phyloP scores from a whole-genome alignment of 2,888 invertebrate genomes.

The Aphrophora alni region DNA sequence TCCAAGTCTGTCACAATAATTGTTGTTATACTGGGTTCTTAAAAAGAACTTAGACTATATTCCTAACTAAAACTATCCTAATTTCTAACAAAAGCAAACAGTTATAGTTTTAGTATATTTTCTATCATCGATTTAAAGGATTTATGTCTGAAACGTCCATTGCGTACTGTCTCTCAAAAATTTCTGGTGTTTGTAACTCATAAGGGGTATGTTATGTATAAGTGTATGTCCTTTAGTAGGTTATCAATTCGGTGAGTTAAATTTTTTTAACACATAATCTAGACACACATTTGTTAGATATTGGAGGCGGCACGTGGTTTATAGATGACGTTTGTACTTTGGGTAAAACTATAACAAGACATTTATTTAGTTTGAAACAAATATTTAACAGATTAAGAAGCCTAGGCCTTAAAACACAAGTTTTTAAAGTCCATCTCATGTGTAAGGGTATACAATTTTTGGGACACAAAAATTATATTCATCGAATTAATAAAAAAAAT shows the following conservation, averaged over 20 bases:
- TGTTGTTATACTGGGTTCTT: too few relatives aligned
- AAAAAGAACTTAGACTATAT: too few relatives aligned
- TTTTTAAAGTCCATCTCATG: too few relatives aligned
- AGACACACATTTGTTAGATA: neutral
- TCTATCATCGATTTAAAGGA: constrained; percentile 16
- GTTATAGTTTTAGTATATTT: neutral
- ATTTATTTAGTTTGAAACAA: neutral
- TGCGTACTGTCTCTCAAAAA: neutral
- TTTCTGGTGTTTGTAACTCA: neutral
- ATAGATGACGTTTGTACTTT: neutral
- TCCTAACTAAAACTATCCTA: too few relatives aligned
- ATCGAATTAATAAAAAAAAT: too few relatives aligned
- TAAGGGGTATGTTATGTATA: constrained; percentile 11
- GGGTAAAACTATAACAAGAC: too few relatives aligned
- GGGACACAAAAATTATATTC: too few relatives aligned
- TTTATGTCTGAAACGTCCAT: neutral
- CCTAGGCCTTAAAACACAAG: neutral
- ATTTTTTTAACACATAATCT: constrained; percentile 3
- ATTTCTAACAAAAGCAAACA: too few relatives aligned
- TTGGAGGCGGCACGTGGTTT: neutral
- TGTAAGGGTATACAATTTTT: too few relatives aligned
- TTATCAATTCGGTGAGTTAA: neutral
- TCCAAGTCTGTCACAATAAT: too few relatives aligned
- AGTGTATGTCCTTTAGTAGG: constrained; percentile 10
- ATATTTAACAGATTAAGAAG: neutral